Evolutionary conservation across 2,888 invertebrate species (phyloP), one percentile per base, ranked within the genome.

Genomic region (Tachina grossa): DNA sequence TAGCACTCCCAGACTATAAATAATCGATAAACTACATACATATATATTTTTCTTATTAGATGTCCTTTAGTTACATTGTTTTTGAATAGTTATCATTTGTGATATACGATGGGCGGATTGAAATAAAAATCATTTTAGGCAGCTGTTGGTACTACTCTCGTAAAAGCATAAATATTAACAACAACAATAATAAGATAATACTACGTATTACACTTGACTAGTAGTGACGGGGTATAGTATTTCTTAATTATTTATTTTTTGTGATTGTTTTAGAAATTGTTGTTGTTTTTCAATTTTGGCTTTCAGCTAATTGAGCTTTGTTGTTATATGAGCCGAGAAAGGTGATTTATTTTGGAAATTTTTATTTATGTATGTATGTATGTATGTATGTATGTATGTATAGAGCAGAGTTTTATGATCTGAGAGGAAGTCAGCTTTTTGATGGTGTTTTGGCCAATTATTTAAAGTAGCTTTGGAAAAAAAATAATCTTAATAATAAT

Each of bases 291-390:
- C 9, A n/a, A 13, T 59, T 45, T 59, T 41, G 19, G 55, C 59
- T 65, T 69, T 19, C 14, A 75, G 31, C 16, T 63, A 75, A 69
- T 72, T 77, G 57, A 66, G 77, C 55, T 75, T 69, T 49, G 53
- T 57, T 84, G 63, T 84, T 75, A 80, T 75, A 80, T 80, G 80
- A 80, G 84, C 74, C 75, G 80, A 69, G 49, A 75, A 69, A 75
- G 49, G 47, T 22, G 65, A 69, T 75, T 74, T 69, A 68, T 51
- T 69, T 78, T 71, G 16, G 22, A 47, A 79, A 39, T 39, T 53
- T 65, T 39, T 43, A 31, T 76, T n/a, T 31, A 31, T 49, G 31
- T 4, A 31, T 4, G 4, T 22, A 22, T 2, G 2, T 22, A 22
- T 2, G 2, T 22, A 22, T 22, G 22, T 22, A 22, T 22, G 22